A percentile compares a stretch with the other conserved stretches of the same genome.
Evolutionary conservation across 2,113 vertebrate species (phyloP).

Genomic region (Myiozetetes cayanensis): DNA sequence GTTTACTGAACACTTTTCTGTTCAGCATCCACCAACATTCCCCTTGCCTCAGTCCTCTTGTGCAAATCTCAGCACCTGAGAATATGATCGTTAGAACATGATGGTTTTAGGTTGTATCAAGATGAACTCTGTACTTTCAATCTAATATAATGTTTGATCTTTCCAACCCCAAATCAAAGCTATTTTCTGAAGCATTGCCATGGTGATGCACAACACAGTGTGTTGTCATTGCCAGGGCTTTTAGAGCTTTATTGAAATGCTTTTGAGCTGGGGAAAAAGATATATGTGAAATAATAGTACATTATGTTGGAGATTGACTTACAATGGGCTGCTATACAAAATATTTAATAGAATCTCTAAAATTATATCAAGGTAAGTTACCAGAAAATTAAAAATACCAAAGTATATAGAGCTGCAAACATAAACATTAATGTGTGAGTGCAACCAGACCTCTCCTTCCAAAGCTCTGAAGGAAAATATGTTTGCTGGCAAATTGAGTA

Average conservation of each 20-base stretch:
- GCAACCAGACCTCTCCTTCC: neutral
- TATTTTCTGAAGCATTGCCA: conserved; percentile 51
- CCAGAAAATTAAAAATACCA: conserved; percentile 46
- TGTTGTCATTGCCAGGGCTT: neutral
- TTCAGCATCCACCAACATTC: neutral
- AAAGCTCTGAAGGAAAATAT: neutral
- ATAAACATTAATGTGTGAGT: neutral
- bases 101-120: neutral
- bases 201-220: conserved; percentile 10
- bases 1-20: too few relatives aligned
- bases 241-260: conserved; percentile 45
- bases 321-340: neutral
- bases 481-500: conserved; percentile 39
- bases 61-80: neutral
- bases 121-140: conserved; percentile 1
- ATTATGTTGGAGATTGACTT: neutral
- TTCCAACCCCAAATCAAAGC: conserved; percentile 32
- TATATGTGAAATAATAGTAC: neutral
- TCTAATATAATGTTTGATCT: conserved; percentile 17
- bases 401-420: neutral
- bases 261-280: conserved; percentile 19
- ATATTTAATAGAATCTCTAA: neutral
- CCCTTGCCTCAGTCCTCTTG: neutral
- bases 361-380: neutral
- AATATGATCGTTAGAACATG: neutral